Percentiles rank a stretch among this genome's conserved stretches.
Evolutionary conservation across 1,140 invertebrate species (phyloP).

Genomic region (Drosophila miranda): DNA sequence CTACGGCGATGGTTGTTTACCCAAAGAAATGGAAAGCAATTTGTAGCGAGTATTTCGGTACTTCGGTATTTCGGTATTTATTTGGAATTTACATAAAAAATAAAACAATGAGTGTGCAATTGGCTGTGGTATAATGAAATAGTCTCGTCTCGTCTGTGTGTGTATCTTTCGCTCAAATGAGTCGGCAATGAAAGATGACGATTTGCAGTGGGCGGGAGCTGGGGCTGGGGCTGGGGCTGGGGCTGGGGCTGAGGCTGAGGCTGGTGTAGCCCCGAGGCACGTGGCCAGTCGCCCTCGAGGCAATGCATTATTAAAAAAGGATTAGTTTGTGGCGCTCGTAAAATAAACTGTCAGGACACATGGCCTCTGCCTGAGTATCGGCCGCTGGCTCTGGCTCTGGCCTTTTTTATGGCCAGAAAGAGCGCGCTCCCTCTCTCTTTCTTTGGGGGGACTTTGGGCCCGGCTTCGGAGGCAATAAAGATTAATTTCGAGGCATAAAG

Average conservation of each 20-base stretch:
- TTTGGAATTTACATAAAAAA: conserved; percentile 72
- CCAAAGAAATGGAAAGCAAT: conserved; percentile 67
- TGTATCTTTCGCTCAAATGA: conserved; percentile 56
- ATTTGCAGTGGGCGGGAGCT: too few relatives aligned
- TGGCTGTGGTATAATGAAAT: conserved; percentile 66
- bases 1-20: conserved; percentile 47
- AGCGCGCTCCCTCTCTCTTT: not conserved
- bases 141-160: conserved; percentile 8
- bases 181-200: conserved; percentile 42
- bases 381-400: conserved; percentile 1
- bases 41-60: conserved; percentile 38
- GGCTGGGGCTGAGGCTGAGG: not conserved
- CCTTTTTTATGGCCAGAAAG: conserved; percentile 34
- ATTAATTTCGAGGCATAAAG: conserved; percentile 46
- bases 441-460: too few relatives aligned
- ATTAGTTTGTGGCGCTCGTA: conserved; percentile 55
- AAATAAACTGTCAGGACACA: conserved; percentile 41
- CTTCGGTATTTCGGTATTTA: conserved; percentile 40
- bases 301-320: conserved; percentile 54
- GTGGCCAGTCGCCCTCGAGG: conserved; percentile 9
- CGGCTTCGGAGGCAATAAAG: conserved; percentile 20
- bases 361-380: too few relatives aligned
- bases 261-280: conserved; percentile 19
- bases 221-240: not conserved
- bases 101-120: conserved; percentile 74